These are phyloP conservation scores for Chrysomela aeneicollis DNA, from an alignment of 2,888 invertebrate genomes.

Conservation along the genomic window DNA sequence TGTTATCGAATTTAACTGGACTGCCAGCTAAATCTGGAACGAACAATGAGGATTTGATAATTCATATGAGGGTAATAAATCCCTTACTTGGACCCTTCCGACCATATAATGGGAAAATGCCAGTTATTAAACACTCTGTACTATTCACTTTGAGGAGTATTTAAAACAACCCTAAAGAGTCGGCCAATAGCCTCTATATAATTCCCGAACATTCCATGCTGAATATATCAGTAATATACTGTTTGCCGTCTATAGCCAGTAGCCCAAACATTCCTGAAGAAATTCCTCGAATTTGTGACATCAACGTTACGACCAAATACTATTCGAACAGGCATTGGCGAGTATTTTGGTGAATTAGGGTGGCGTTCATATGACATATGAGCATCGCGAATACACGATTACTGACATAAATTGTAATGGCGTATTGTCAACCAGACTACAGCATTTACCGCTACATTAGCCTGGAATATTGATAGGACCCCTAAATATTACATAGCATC, in stretches of 20 bases:
- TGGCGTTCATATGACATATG: constrained; percentile 18
- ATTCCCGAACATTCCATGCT: no score
- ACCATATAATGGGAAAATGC: no score
- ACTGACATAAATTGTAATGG: constrained; percentile 12
- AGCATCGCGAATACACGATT: constrained; percentile 15
- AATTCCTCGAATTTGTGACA: neutral
- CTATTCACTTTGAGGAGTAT: no score
- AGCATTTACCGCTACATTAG: constrained; percentile 8
- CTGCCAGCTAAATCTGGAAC: constrained; percentile 69
- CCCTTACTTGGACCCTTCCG: no score
- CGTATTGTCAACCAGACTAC: constrained; percentile 21
- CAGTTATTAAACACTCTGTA: no score
- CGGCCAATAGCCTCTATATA: no score
- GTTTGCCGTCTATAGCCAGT: no score
- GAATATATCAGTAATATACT: no score
- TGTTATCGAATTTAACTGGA: constrained; percentile 73
- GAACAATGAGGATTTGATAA: constrained; percentile 25
- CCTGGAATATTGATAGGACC: constrained; percentile 6
- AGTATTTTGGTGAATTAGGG: constrained; percentile 19
- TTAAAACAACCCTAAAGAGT: no score
- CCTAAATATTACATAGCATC: neutral
- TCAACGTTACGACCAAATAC: neutral
- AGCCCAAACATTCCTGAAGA: neutral
- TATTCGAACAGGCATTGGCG: neutral
- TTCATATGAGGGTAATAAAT: no score